These are phyloP conservation scores for Phoeniculus purpureus DNA, from an alignment of 2,797 vertebrate species.

Conservation along the genomic window DNA sequence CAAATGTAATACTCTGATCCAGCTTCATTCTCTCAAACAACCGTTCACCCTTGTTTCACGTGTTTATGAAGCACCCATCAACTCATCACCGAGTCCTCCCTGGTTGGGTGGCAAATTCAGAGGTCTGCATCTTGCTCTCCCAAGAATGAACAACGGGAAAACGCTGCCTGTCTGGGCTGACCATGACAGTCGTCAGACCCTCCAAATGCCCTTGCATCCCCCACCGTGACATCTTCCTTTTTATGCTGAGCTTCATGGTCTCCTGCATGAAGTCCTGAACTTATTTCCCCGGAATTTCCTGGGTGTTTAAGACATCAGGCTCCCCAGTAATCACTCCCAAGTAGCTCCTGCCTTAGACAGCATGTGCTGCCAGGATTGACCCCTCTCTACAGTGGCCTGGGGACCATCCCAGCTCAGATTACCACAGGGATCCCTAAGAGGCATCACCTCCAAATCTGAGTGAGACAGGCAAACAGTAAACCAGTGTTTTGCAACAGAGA, in stretches of 20 bases:
- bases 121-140: not conserved
- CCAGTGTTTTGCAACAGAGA: not conserved
- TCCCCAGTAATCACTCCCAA: not conserved
- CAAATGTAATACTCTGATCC: not conserved
- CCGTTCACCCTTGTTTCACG: not conserved
- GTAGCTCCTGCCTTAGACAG: not conserved
- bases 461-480: not conserved
- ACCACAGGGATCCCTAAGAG: not conserved
- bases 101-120: not conserved
- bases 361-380: not conserved
- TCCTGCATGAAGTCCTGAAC: not conserved
- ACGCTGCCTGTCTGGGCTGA: not conserved
- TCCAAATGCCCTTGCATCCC: not conserved
- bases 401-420: not conserved
- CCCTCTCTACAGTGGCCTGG: not conserved
- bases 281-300: not conserved
- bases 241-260: not conserved
- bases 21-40: not conserved
- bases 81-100: not conserved
- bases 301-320: not conserved
- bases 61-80: not conserved
- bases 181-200: not conserved
- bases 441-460: not conserved
- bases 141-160: not conserved
- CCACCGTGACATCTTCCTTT: not conserved